A percentile compares a stretch with the other conserved stretches of the same genome.
Evolutionary conservation across 1,140 invertebrate species (phyloP).

Genomic region (Pseudomyrmex pallidus): DNA sequence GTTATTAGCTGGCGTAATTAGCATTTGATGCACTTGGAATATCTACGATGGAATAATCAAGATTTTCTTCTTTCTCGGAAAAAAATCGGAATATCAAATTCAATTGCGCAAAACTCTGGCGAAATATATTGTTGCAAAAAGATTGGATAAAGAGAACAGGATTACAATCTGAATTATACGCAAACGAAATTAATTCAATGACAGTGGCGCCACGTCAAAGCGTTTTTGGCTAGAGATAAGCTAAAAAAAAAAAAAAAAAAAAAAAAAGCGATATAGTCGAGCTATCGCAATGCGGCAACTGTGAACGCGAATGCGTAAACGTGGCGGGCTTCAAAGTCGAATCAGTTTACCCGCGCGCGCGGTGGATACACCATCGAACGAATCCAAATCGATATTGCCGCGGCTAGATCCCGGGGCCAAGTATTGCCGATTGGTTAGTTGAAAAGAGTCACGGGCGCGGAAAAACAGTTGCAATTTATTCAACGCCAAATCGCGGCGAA

Average conservation of each 20-base stretch:
- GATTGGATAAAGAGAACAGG: too few species aligned
- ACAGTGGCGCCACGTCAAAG: not conserved
- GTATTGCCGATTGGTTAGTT: constrained; percentile 61
- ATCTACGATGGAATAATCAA: constrained; percentile 22
- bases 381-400: constrained; percentile 69
- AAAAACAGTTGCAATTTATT: constrained; percentile 76
- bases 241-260: not conserved
- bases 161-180: too few species aligned
- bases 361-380: constrained; percentile 36
- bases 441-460: constrained; percentile 60
- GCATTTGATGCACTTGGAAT: constrained; percentile 28
- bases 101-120: too few species aligned
- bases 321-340: constrained; percentile 60
- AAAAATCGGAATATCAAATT: too few species aligned
- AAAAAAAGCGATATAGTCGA: constrained; percentile 32
- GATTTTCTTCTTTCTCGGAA: not conserved
- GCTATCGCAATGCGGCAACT: constrained; percentile 35
- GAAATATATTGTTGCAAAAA: too few species aligned
- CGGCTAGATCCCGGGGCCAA: constrained; percentile 43
- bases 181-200: constrained; percentile 7
- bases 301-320: constrained; percentile 45
- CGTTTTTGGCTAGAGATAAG: constrained; percentile 31
- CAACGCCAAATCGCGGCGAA: constrained; percentile 69
- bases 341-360: constrained; percentile 61
- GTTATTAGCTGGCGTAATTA: constrained; percentile 39